A percentile compares a stretch with the other conserved stretches of the same genome.
Evolutionary conservation across 2,113 vertebrate species (phyloP).

Genomic region (Equus przewalskii): DNA sequence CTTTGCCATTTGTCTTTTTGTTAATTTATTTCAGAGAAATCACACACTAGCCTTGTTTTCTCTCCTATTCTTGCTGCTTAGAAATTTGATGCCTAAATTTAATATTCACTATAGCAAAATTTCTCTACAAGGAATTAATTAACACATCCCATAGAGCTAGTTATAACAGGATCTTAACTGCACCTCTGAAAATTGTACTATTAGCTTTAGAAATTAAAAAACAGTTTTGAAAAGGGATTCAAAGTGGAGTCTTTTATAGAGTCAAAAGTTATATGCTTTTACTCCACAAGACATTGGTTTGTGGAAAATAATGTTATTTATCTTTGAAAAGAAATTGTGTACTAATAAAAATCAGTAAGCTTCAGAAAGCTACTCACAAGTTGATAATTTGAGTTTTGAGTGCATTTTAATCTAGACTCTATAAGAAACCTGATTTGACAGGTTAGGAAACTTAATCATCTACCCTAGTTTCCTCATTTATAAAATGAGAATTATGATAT

Average conservation of each 20-base stretch:
- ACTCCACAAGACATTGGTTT: not conserved
- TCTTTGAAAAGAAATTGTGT: not conserved
- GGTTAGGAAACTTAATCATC: not conserved
- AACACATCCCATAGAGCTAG: not conserved
- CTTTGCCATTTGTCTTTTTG: not conserved
- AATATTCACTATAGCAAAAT: conserved; percentile 3
- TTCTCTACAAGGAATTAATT: not conserved
- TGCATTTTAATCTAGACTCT: not conserved
- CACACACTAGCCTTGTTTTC: not conserved
- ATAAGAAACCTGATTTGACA: not conserved
- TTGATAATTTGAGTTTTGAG: not conserved
- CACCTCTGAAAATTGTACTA: not conserved
- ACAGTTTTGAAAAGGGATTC: not conserved
- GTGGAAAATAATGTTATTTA: not conserved
- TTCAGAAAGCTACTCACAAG: not conserved
- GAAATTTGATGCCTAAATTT: conserved; percentile 5
- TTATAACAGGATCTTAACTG: not conserved
- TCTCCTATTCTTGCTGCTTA: not conserved
- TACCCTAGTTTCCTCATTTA: not conserved
- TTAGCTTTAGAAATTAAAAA: not conserved
- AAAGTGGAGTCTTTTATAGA: not conserved
- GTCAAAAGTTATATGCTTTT: not conserved
- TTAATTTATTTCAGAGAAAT: not conserved
- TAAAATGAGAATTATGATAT: not conserved
- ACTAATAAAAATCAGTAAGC: not conserved